Base-by-base conservation (phyloP, 2,888 invertebrate species). In the Plebejus argus region DNA sequence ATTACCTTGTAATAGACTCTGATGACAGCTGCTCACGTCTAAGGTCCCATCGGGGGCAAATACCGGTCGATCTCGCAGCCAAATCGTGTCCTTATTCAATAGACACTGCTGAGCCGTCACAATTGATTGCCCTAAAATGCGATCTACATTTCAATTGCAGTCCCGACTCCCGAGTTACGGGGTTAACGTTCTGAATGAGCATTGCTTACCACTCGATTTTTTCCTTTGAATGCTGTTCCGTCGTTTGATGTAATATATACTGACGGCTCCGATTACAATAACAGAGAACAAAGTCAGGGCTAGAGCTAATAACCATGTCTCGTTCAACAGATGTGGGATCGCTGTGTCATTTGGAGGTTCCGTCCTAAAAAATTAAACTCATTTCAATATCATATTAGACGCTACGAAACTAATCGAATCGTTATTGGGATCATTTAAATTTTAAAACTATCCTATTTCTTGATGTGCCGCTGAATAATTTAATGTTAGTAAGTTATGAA, bases 1-100 rank as follows among this genome's bases (percentile, higher is more conserved):
- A 89, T 85, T 83, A 94, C 93, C 91, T 84, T 93, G 93, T 83
- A 94, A 85, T 80, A 94, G 90, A 83, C 91, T 92, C 82, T 93
- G 93, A 84, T 94, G 93, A 85, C 93, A 94, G 82, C 89, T 92
- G 85, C 87, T 88, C 49, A 91, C 88, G 78, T 93, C 92, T 79
- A 92, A 83, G 81, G 87, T 86, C 70, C 88, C 85, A 81, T 93
- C 92, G 77, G 91, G 89, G 35, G 92, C 85, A 49, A 93, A 93
- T 79, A 92, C 89, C 53, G 93, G 92, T 80, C 93, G 87, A 76
- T 94, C 93, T 82, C 93, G 87, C 77, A 94, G 85, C 93, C 93
- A 94, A 84, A 94, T 93, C 80, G 93, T 93, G 84, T 94, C 93
- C 87, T 94, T 94, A 89, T 94, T 93, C 87, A 94, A 89, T 86